Conservation (phyloP, 2,888 invertebrate species). For the Hydrotaea cyrtoneurina region DNA sequence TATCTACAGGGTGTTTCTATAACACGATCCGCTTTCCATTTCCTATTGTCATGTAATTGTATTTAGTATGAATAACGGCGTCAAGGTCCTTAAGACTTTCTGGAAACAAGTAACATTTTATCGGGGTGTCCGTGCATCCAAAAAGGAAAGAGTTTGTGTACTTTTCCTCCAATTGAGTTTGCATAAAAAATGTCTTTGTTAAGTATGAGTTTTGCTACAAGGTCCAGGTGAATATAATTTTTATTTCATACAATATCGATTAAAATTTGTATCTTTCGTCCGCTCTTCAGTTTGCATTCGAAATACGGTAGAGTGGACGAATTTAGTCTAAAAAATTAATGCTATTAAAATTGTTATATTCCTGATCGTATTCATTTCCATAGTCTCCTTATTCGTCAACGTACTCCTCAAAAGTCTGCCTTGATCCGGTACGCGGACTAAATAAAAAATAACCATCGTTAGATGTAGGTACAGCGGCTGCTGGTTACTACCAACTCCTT, state of each 20-base stretch:
- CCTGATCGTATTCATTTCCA: too few species aligned
- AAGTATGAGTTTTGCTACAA: conserved; percentile 20
- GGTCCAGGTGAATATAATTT: conserved; percentile 12
- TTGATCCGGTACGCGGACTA: too few species aligned
- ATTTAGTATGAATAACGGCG: neutral
- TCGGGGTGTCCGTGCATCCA: conserved; percentile 3
- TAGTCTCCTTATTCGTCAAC: too few species aligned
- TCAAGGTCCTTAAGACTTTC: neutral
- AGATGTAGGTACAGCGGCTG: too few species aligned
- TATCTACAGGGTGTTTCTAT: too few species aligned
- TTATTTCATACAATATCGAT: conserved; percentile 31
- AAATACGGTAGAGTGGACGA: conserved; percentile 36
- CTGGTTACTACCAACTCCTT: too few species aligned
- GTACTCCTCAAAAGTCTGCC: too few species aligned
- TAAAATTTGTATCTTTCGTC: neutral
- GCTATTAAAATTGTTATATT: too few species aligned
- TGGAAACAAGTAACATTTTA: conserved; percentile 26
- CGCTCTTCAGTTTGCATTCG: neutral
- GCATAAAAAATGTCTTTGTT: conserved; percentile 31
- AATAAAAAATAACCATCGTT: too few species aligned
- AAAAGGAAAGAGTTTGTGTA: conserved; percentile 14
- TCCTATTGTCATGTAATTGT: neutral
- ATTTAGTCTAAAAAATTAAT: too few species aligned
- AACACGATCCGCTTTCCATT: neutral
- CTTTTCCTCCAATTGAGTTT: conserved; percentile 29